phyloP scores from a whole-genome alignment of 2,113 vertebrate genomes.

The Carassius carassius region DNA sequence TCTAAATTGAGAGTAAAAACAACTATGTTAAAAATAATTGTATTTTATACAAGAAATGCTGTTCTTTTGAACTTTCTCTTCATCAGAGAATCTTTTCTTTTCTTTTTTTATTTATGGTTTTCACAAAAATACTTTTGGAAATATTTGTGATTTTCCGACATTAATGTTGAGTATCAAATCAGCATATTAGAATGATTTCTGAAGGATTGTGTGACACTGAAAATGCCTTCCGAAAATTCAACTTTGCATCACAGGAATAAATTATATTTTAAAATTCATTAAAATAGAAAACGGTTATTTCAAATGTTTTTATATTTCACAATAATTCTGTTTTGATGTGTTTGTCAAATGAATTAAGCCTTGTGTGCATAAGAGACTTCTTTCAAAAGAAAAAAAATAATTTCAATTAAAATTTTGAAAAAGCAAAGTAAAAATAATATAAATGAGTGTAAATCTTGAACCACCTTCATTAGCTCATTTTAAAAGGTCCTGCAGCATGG shows the following conservation, averaged over 20 bases:
- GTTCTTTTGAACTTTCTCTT: too few relatives aligned
- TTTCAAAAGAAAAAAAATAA: too few relatives aligned
- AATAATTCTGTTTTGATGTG: background rate
- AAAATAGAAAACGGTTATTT: too few relatives aligned
- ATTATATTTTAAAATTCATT: too few relatives aligned
- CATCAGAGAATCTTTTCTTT: too few relatives aligned
- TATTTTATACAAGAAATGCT: background rate
- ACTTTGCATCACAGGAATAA: too few relatives aligned
- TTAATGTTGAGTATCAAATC: background rate
- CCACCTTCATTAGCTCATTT: too few relatives aligned
- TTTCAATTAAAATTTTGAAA: too few relatives aligned
- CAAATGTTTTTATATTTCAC: background rate
- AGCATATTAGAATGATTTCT: background rate
- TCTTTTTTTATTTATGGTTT: background rate
- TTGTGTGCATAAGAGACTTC: background rate
- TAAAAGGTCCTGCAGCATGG: too few relatives aligned
- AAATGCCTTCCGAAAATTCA: too few relatives aligned
- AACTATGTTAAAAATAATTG: background rate
- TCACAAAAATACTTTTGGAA: background rate
- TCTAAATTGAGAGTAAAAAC: background rate
- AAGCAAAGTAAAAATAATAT: too few relatives aligned
- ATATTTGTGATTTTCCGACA: background rate
- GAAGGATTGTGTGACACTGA: background rate
- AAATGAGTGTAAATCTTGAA: too few relatives aligned
- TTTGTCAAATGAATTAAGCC: background rate